phyloP scores from a whole-genome alignment of 1,140 invertebrate species.

The Trichonephila clavata region DNA sequence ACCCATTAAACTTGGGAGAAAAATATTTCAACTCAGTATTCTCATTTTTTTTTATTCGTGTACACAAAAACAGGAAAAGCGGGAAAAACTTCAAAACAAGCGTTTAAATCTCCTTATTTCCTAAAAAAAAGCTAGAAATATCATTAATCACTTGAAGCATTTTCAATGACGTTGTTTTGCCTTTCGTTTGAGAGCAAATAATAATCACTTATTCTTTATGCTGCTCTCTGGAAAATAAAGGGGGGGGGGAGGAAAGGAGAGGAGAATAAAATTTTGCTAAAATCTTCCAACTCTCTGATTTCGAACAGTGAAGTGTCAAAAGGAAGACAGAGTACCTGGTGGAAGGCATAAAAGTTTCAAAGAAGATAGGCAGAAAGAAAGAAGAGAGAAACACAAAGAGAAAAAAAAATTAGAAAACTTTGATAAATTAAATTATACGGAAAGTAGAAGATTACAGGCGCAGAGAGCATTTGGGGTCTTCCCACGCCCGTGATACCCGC shows the following conservation, averaged over 20 bases:
- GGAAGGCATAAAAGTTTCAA: conserved; percentile 19
- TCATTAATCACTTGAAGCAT: conserved; percentile 22
- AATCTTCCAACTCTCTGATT: background rate
- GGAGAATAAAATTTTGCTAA: background rate
- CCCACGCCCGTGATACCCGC: background rate
- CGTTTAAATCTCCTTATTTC: background rate
- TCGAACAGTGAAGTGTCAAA: background rate
- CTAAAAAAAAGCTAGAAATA: background rate
- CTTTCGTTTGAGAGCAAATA: conserved; percentile 1
- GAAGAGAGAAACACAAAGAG: background rate
- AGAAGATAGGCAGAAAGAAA: background rate
- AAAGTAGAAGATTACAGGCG: conserved; percentile 10
- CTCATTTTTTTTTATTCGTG: background rate
- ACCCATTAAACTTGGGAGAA: background rate
- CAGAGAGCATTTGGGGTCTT: background rate
- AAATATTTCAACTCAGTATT: background rate
- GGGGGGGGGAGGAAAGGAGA: background rate
- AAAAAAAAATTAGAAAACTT: background rate
- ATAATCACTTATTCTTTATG: conserved; percentile 27
- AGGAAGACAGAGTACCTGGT: conserved; percentile 10
- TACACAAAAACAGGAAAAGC: background rate
- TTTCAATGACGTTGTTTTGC: background rate
- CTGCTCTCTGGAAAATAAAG: background rate
- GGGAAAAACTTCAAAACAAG: background rate
- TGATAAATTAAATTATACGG: conserved; percentile 34